Evolutionary conservation across 2,888 invertebrate species (phyloP).

Genomic region (Pomacea canaliculata): DNA sequence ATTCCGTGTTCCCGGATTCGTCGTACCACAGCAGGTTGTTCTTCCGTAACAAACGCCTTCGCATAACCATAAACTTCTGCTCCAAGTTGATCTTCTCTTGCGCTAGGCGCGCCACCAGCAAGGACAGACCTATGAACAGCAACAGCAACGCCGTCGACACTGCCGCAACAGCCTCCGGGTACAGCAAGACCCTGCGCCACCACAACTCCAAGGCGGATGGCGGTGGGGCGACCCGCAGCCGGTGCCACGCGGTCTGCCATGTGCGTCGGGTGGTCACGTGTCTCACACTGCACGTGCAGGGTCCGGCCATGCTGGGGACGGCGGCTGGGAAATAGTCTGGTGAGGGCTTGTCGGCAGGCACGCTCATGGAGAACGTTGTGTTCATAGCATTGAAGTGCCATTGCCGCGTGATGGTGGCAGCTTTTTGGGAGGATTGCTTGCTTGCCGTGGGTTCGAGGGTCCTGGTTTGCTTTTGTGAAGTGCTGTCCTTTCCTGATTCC

Average conservation of each 20-base stretch:
- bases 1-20: no score
- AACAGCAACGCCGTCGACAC: constrained; percentile 3
- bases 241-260: constrained; percentile 17
- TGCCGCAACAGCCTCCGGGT: constrained; percentile 3
- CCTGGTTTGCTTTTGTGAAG: not conserved
- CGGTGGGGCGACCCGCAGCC: not conserved
- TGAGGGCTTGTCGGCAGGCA: not conserved
- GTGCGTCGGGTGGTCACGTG: not conserved
- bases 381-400: constrained; percentile 10
- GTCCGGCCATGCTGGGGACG: constrained; percentile 6
- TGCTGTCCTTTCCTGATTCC: not conserved
- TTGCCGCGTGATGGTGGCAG: not conserved
- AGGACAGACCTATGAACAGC: constrained; percentile 1
- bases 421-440: no score
- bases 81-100: constrained; percentile 19
- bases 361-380: not conserved
- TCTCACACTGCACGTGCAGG: constrained; percentile 10
- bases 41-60: not conserved
- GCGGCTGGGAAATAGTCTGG: not conserved
- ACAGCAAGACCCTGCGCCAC: constrained; percentile 1
- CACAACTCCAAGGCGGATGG: constrained; percentile 1
- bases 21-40: no score
- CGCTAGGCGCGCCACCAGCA: constrained; percentile 9
- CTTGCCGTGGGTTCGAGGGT: no score
- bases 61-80: not conserved